These are phyloP conservation scores for Dreissena rostriformis DNA, from an alignment of 1,140 invertebrate species.

Conservation along the genomic window DNA sequence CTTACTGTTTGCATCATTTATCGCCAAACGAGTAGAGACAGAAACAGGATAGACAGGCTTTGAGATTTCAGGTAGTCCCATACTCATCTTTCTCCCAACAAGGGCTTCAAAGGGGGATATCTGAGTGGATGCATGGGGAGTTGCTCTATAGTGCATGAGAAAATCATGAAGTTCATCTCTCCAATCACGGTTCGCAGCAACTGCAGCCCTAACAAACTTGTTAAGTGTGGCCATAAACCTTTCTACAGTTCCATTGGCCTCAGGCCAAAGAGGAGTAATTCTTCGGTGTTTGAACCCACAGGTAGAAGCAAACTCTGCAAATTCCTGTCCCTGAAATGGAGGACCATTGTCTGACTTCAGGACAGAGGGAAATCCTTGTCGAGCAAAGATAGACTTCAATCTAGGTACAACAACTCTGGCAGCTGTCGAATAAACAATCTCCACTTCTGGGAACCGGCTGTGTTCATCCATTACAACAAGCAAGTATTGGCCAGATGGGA, in stretches of 20 bases:
- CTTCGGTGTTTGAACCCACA: conserved; percentile 59
- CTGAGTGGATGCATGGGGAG: conserved; percentile 14
- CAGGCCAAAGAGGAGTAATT: conserved; percentile 60
- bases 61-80: conserved; percentile 28
- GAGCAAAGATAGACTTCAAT: conserved; percentile 60
- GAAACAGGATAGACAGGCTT: conserved; percentile 5
- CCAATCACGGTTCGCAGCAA: conserved; percentile 22
- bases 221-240: conserved; percentile 46
- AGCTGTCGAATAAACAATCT: conserved; percentile 58
- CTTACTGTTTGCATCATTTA: conserved; percentile 16
- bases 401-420: conserved; percentile 51
- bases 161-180: not conserved
- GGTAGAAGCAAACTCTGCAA: conserved; percentile 44
- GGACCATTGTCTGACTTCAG: too few relatives aligned
- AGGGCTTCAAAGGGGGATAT: conserved; percentile 54
- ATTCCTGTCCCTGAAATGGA: conserved; percentile 42
- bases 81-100: conserved; percentile 53
- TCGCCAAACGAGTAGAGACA: conserved; percentile 15
- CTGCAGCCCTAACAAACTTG: conserved; percentile 15
- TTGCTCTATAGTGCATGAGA: conserved; percentile 42
- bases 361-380: conserved; percentile 44
- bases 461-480: conserved; percentile 70
- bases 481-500: conserved; percentile 66
- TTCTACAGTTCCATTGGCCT: conserved; percentile 56
- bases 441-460: conserved; percentile 66